Evolutionary conservation across 35 echinoderm and acorn worm genomes (phyloP).

Genomic region (Patiria miniata): DNA sequence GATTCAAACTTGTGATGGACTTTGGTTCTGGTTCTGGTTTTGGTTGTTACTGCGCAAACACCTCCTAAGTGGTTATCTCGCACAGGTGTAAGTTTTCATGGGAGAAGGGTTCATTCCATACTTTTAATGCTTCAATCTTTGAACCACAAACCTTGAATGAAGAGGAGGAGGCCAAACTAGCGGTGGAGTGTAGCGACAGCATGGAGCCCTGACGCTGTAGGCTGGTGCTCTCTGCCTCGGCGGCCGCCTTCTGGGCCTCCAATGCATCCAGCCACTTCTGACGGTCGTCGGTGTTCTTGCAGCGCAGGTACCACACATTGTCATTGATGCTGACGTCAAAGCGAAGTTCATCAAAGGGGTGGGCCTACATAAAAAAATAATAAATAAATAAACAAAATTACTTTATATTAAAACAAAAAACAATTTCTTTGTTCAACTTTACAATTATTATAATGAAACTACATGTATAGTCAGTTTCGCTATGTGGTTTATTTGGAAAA

Average conservation of each 20-base stretch:
- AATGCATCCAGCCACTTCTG: conserved; percentile 93
- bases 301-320: conserved; percentile 87
- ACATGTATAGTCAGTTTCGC: no score
- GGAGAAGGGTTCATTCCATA: no score
- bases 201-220: conserved; percentile 89
- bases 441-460: not conserved
- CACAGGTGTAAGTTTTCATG: no score
- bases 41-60: no score
- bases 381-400: not conserved
- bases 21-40: no score
- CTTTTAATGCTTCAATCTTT: not conserved
- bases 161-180: conserved; percentile 84
- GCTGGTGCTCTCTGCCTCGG: conserved; percentile 53
- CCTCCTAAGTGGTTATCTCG: no score
- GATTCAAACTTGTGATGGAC: no score
- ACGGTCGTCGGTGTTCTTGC: conserved; percentile 61
- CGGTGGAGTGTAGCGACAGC: conserved; percentile 80
- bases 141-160: conserved; percentile 88
- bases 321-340: conserved; percentile 97
- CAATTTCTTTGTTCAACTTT: no score
- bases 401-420: not conserved
- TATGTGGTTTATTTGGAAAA: no score
- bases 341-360: conserved; percentile 96
- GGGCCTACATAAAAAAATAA: conserved; percentile 54
- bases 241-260: conserved; percentile 80